A percentile compares a stretch with the other conserved stretches of the same genome.
These are phyloP conservation scores for Gallirallus australis DNA, from an alignment of 2,797 vertebrate species.

Conservation along the genomic window DNA sequence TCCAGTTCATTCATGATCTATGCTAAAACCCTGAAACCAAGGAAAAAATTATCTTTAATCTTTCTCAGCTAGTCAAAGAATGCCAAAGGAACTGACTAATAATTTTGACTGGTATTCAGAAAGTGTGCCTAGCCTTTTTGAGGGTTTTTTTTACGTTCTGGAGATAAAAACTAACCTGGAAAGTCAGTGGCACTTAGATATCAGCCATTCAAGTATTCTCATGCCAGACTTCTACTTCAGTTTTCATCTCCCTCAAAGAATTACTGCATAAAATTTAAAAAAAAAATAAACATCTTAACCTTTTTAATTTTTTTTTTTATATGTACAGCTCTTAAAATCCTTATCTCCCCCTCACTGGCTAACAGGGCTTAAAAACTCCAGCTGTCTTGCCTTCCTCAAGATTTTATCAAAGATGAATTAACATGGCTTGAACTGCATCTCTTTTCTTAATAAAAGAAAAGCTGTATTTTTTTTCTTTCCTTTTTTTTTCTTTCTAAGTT, in stretches of 20 bases:
- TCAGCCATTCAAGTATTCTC: background rate
- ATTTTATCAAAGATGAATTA: background rate
- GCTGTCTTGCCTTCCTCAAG: background rate
- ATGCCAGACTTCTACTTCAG: background rate
- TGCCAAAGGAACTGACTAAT: rapidly evolving
- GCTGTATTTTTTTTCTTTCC: background rate
- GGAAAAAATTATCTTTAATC: background rate
- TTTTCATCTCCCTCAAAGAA: background rate
- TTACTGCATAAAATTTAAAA: background rate
- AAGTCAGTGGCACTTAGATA: background rate
- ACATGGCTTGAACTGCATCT: background rate
- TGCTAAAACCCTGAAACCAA: background rate
- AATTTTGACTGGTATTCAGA: background rate
- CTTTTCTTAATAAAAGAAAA: background rate
- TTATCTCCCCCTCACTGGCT: background rate
- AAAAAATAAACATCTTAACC: background rate
- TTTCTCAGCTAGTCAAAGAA: background rate
- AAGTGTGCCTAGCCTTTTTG: background rate
- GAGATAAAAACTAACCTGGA: background rate
- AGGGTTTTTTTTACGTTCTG: background rate
- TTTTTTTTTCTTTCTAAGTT: background rate
- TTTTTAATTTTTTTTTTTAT: background rate
- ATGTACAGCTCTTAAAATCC: background rate
- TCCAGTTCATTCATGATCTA: background rate
- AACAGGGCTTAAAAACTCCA: background rate